Evolutionary conservation across 2,888 invertebrate genomes (phyloP), one percentile per base, ranked within the genome.

Genomic region (Lampropteryx suffumata): DNA sequence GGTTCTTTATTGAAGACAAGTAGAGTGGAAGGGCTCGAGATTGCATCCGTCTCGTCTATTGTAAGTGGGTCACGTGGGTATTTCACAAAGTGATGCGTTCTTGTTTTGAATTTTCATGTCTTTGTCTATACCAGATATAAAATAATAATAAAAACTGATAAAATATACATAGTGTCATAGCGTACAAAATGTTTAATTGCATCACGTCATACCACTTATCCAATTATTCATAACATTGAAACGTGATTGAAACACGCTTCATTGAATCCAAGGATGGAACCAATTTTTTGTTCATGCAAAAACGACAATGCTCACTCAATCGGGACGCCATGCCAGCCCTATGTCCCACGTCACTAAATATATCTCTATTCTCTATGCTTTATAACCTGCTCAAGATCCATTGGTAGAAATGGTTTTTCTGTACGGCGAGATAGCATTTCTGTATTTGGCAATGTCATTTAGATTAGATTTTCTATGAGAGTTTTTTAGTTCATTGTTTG

Each of bases 221-320:
- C 51, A 55, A 61, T 61, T 56, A 58, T 49, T 36, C 32, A 45
- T 49, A 51, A 39, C 67, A 67, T 68, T 68, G 64, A 64, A 74
- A 26, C 61, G 69, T 72, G 77, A 67, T 68, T 67, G 63, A 60
- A 73, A 27, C 64, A 71, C 73, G 79, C 65, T 73, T 45, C 50
- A 65, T 45, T 71, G 74, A 69, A 66, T 65, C 60, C 88, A 88
- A 88, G 87, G 88, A 87, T 88, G 84, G 21, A 75, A 79, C 73
- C 56, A 61, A 67, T 80, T 84, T 84, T 84, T 79, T 78, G 55
- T 62, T 50, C 49, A 49, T 55, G 67, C 61, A 76, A 67, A 69
- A 74, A 77, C 67, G 60, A 63, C 47, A 63, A 57, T 61, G 65
- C 33, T 57, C 57, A 76, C 61, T 76, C 68, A 68, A 64, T 65